These are phyloP conservation scores for Drosophila ogumai DNA, from an alignment of 1,140 invertebrate species.

Conservation along the genomic window DNA sequence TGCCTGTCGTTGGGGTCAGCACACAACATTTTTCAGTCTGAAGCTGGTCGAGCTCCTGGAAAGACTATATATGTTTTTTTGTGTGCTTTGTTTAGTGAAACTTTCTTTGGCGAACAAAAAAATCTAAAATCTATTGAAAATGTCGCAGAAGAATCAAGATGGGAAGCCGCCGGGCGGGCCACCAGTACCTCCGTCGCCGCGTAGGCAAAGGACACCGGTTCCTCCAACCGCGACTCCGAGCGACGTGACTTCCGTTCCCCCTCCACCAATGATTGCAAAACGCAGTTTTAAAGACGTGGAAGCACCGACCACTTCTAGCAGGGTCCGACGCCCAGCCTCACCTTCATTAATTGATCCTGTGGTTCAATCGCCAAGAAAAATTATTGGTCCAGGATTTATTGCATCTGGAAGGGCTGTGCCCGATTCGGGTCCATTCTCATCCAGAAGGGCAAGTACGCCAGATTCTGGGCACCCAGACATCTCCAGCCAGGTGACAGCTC, in stretches of 20 bases:
- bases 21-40: constrained; percentile 33
- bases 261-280: background rate
- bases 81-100: constrained; percentile 2
- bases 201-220: background rate
- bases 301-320: background rate
- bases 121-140: background rate
- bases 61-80: background rate
- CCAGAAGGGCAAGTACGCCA: background rate
- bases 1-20: constrained; percentile 32
- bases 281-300: background rate
- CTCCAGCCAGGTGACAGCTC: background rate
- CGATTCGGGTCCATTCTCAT: background rate
- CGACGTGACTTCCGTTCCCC: background rate
- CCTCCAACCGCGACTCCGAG: background rate
- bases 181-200: constrained; percentile 9
- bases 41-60: background rate
- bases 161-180: background rate
- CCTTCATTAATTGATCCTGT: background rate
- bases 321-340: background rate
- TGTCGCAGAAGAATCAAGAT: constrained; percentile 16
- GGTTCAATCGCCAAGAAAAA: background rate
- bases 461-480: background rate
- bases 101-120: background rate
- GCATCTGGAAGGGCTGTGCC: background rate
- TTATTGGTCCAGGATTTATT: background rate